Percentiles rank a stretch among this genome's conserved stretches.
Conservation (phyloP, 2,797 vertebrate genomes). For the Epinephelus malabaricus region DNA sequence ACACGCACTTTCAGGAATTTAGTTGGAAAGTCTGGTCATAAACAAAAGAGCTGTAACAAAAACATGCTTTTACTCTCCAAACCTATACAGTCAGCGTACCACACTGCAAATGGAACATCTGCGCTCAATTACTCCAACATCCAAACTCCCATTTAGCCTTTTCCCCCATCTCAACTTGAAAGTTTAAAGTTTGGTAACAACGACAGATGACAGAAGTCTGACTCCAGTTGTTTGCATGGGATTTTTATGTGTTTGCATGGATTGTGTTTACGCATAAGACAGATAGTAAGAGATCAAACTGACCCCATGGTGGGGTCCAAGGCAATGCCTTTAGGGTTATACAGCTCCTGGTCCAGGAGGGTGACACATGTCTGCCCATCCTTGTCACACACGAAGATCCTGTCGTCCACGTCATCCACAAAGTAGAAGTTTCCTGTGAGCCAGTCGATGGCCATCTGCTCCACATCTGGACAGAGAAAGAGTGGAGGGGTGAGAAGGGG, state of each 20-base stretch:
- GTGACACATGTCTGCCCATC: conserved; percentile 95
- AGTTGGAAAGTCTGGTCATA: conserved; percentile 46
- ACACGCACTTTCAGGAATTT: conserved; percentile 58
- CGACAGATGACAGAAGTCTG: conserved; percentile 26
- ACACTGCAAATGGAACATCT: conserved; percentile 63
- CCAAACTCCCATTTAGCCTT: conserved; percentile 40
- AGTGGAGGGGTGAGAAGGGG: background rate
- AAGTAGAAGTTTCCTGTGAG: conserved; percentile 99
- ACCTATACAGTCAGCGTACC: conserved; percentile 30
- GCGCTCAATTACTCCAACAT: conserved; percentile 55
- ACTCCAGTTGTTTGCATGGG: conserved; percentile 9
- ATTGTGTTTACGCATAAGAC: conserved; percentile 11
- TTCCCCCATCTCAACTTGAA: conserved; percentile 24
- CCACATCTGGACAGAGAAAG: conserved; percentile 88
- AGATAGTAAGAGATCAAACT: conserved; percentile 49
- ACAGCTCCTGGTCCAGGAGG: conserved; percentile 94
- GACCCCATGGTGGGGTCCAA: conserved; percentile 97
- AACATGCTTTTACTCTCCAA: conserved; percentile 49
- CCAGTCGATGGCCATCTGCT: conserved; percentile 99
- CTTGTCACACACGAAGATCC: conserved; percentile 97
- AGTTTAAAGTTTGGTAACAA: conserved; percentile 44
- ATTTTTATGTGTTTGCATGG: background rate
- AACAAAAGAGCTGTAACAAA: conserved; percentile 64
- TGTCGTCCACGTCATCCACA: conserved; percentile 96
- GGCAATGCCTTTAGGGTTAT: conserved; percentile 96